A percentile compares a stretch with the other conserved stretches of the same genome.
Evolutionary conservation across 2,888 invertebrate species (phyloP).

Genomic region (Bembecia ichneumoniformis): DNA sequence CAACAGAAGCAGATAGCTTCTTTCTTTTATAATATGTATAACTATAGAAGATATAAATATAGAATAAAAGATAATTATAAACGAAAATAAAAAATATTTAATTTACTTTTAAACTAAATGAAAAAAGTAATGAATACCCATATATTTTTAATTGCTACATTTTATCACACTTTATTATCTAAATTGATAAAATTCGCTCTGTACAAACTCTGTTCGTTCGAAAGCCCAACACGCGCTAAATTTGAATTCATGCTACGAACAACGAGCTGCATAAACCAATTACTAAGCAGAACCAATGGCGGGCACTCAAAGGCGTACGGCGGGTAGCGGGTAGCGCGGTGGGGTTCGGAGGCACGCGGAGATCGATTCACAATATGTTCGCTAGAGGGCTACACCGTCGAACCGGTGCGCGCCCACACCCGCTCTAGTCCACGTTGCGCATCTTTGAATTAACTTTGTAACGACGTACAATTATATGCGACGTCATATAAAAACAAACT

Average conservation of each 20-base stretch:
- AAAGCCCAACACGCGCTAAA: conserved; percentile 59
- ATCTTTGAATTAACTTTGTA: conserved; percentile 45
- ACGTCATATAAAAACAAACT: too few species aligned
- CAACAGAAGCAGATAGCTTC: conserved; percentile 23
- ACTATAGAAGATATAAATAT: neutral
- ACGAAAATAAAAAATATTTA: too few species aligned
- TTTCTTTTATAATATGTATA: neutral
- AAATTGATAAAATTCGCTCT: conserved; percentile 48
- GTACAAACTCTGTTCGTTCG: conserved; percentile 48
- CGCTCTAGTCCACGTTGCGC: conserved; percentile 67
- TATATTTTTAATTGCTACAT: conserved; percentile 8
- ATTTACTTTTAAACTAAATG: neutral
- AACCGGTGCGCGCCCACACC: conserved; percentile 33
- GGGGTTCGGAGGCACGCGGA: conserved; percentile 28
- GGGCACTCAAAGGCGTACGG: conserved; percentile 19
- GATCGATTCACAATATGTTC: conserved; percentile 70
- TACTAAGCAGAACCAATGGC: conserved; percentile 62
- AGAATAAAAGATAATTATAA: neutral
- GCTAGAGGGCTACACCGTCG: conserved; percentile 64
- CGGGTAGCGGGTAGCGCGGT: conserved; percentile 7
- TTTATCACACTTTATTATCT: conserved; percentile 52
- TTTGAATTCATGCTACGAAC: conserved; percentile 69
- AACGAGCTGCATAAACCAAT: conserved; percentile 64
- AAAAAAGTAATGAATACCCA: neutral
- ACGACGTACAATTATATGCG: conserved; percentile 19